These are phyloP conservation scores for Hypotaenidia philippensis DNA, from an alignment of 2,797 vertebrate genomes.

Conservation along the genomic window DNA sequence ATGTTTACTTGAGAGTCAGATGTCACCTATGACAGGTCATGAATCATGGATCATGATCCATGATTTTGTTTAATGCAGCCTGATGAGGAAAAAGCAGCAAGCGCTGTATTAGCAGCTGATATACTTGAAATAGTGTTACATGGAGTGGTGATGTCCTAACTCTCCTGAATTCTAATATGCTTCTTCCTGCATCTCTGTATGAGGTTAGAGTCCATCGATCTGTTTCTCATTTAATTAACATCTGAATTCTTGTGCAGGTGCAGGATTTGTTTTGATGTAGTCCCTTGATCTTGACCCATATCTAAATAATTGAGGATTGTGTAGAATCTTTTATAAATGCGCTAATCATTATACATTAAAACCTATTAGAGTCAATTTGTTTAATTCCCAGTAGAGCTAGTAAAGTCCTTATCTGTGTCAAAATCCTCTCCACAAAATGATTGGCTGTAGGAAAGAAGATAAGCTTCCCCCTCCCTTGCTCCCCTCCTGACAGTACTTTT, in stretches of 20 bases:
- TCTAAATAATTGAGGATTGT: slow-evolving; percentile 71
- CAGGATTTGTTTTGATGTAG: slow-evolving; percentile 60
- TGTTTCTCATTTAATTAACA: slow-evolving; percentile 70
- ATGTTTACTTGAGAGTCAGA: slow-evolving; percentile 25
- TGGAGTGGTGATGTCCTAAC: background rate
- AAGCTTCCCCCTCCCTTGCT: background rate
- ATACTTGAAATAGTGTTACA: background rate
- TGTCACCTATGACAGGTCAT: background rate
- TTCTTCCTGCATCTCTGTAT: background rate
- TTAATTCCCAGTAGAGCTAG: slow-evolving; percentile 65
- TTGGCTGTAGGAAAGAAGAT: background rate
- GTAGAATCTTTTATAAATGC: slow-evolving; percentile 71
- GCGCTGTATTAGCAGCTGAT: background rate
- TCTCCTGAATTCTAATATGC: background rate
- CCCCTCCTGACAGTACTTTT: background rate
- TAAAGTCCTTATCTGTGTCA: slow-evolving; percentile 42
- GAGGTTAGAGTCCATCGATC: slow-evolving; percentile 50
- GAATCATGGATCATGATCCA: background rate
- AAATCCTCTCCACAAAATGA: slow-evolving; percentile 44
- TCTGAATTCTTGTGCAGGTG: slow-evolving; percentile 50
- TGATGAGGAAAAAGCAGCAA: background rate
- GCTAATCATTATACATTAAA: slow-evolving; percentile 75
- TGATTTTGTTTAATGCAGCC: background rate
- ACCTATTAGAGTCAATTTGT: slow-evolving; percentile 74
- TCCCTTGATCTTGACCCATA: slow-evolving; percentile 69